Percentiles rank a stretch among this genome's conserved stretches.
Conservation (phyloP, 2,113 vertebrate genomes). For the Ammodytes marinus region DNA sequence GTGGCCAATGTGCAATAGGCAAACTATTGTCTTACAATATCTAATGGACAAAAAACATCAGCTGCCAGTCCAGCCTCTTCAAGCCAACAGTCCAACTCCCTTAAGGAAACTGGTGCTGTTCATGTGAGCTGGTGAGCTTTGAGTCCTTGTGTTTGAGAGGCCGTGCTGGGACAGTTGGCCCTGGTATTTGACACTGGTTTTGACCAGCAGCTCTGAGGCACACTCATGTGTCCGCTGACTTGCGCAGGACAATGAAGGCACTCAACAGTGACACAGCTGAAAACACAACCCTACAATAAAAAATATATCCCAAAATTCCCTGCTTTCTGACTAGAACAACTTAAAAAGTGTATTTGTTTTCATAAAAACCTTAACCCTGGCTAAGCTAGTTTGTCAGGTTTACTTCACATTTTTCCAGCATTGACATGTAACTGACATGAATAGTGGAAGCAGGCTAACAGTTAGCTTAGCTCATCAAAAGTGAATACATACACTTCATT, state of each 20-base stretch:
- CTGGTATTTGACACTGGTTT: constrained; percentile 25
- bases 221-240: constrained; percentile 28
- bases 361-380: background rate
- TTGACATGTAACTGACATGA: background rate
- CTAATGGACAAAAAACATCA: no score
- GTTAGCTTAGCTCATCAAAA: background rate
- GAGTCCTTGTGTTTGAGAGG: constrained; percentile 6
- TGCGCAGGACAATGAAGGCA: constrained; percentile 2
- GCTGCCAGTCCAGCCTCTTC: background rate
- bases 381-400: background rate
- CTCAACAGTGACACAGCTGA: constrained; percentile 42
- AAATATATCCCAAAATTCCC: background rate
- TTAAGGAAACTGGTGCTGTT: background rate
- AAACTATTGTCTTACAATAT: no score
- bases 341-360: no score
- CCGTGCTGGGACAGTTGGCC: background rate
- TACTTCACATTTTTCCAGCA: background rate
- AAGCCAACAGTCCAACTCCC: background rate
- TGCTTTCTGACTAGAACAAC: background rate
- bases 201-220: background rate
- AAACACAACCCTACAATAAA: background rate
- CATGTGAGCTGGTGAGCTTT: constrained; percentile 1
- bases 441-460: background rate
- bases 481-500: background rate
- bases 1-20: no score